Evolutionary conservation across 2,113 vertebrate genomes (phyloP), one percentile per base, ranked within the genome.

Genomic region (Furnarius figulus): DNA sequence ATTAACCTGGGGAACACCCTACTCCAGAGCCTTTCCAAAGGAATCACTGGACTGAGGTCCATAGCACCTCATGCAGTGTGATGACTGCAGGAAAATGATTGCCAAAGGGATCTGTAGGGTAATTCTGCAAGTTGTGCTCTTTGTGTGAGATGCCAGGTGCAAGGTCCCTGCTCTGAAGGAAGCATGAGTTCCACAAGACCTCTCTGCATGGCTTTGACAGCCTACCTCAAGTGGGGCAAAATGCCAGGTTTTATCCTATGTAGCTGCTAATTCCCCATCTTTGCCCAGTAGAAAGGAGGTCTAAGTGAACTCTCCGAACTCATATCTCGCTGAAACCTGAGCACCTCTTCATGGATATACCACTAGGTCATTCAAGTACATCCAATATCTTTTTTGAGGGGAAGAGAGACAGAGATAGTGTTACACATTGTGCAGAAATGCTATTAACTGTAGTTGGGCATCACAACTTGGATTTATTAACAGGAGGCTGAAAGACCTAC

Each of bases 291-390:
- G 75, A 81, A 83, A 85, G 84, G 58, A 92, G 55, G 72, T 27
- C 81, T 80, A 84, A 83, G 42, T 90, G 55, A 93, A 88, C 66
- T 88, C 59, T 39, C 85, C 50, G 46, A 73, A 80, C 39, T 74
- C 49, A 30, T 62, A n/a, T 84, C 90, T 94, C 83, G 55, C 65
- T 93, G 95, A 90, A 96, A 96, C 55, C 39, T 3, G 40, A 97
- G 72, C 40, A 52, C 11, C 68, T 88, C 55, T 75, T 56, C 72
- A 59, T 53, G 85, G 65, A 7, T 80, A 68, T 78, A 67, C 30
- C 58, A 63, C 72, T 74, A 86, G 93, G 93, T 95, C 92, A 86
- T 92, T 78, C 81, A 94, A 90, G 85, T 93, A 92, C 72, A 96
- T 86, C 63, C 73, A 84, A 10, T 94, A 91, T 88, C 87, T 84